These are phyloP conservation scores for Menura novaehollandiae DNA, from an alignment of 2,113 vertebrate species.

Conservation along the genomic window DNA sequence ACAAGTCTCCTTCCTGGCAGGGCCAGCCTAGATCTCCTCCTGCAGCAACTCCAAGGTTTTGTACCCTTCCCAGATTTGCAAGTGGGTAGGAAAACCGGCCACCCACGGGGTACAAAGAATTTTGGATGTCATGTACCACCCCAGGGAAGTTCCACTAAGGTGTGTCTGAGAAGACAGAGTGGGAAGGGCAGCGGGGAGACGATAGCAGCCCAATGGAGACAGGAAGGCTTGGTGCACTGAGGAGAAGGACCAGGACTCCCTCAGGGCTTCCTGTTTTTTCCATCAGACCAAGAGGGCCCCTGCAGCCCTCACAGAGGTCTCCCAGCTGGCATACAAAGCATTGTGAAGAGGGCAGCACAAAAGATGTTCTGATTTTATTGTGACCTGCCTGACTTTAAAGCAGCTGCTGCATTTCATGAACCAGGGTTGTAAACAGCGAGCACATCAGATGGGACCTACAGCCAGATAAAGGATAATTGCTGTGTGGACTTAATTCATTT, in stretches of 20 bases:
- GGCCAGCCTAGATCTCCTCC: background rate
- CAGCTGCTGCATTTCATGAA: background rate
- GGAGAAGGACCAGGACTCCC: background rate
- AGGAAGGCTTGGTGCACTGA: background rate
- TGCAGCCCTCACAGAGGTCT: background rate
- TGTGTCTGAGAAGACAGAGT: background rate
- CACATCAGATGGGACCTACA: background rate
- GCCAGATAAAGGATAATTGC: background rate
- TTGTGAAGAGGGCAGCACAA: background rate
- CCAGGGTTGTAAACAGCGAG: background rate
- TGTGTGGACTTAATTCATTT: conserved; percentile 14
- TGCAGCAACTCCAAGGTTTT: background rate
- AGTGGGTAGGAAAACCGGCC: background rate
- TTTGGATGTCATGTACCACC: background rate
- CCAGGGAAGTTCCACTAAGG: background rate
- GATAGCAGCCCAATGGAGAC: background rate
- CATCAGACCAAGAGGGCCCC: background rate
- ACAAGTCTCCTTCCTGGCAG: background rate
- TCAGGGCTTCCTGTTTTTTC: background rate
- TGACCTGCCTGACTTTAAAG: conserved; percentile 18
- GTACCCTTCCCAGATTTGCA: background rate
- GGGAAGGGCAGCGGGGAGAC: background rate
- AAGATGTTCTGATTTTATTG: background rate
- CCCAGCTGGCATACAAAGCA: background rate
- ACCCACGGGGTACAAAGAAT: background rate